Evolutionary conservation across 2,113 vertebrate species (phyloP), one percentile per base, ranked within the genome.

Genomic region (Pteronura brasiliensis): DNA sequence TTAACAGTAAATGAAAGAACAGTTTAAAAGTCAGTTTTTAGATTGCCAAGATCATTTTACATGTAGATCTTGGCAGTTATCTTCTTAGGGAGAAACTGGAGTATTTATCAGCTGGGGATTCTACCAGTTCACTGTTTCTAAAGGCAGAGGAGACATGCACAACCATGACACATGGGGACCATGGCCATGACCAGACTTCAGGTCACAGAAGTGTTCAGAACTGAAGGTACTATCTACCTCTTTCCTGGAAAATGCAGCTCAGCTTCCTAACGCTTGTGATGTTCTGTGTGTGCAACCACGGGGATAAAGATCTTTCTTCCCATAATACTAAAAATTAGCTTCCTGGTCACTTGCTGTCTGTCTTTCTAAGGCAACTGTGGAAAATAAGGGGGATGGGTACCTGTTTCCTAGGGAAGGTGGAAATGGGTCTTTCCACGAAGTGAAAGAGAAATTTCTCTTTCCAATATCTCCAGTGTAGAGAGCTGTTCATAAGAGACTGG

Each of bases 201-300:
- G 69, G 27, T 72, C 42, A 47, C 12, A 0, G 4, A 47, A 94
- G 63, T n/a, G 36, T 87, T 3, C 3, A 0, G 31, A n/a, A 82
- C 44, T 31, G 7, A 2, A 4, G 0, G 15, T 11, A 34, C 44
- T 4, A 1, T 21, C 0, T 9, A 0, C 6, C 23, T 55, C 42
- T 90, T 36, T 69, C 18, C 52, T 67, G 23, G 25, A 86, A 55
- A 20, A 39, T 1, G 20, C 13, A 9, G 18, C 59, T 77, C 2
- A 15, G 29, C 65, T 49, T 61, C 86, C 36, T 36, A 69, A 9
- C 2, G 39, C 12, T n/a, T 17, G 3, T 13, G 29, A n/a, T 0
- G 0, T 79, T 92, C 84, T 29, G 17, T 15, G 80, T 52, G 59
- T 89, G 81, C 21, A 36, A 47, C 11, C 49, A 9, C 61, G n/a